Conservation (phyloP, 2,888 invertebrate genomes). For the Colostygia pectinataria region DNA sequence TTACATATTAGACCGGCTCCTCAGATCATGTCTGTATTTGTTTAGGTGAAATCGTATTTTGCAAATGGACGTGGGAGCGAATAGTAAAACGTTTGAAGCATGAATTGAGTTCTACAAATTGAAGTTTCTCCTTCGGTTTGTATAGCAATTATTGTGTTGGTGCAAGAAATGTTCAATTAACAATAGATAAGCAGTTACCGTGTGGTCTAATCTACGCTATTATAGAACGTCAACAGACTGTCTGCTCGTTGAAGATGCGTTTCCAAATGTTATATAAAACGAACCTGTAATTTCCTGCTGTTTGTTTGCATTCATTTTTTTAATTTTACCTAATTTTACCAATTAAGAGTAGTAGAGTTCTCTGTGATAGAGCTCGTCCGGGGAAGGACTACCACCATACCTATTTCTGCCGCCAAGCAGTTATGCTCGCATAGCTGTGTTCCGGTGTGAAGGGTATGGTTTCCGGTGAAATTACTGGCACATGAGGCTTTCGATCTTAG, state of each 20-base stretch:
- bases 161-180: conserved; percentile 22
- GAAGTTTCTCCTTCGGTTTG: conserved; percentile 60
- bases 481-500: no score
- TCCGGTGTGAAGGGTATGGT: no score
- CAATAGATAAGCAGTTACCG: conserved; percentile 23
- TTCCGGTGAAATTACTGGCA: no score
- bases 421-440: no score
- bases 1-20: conserved; percentile 56
- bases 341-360: no score
- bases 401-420: no score
- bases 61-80: conserved; percentile 63
- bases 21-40: conserved; percentile 60
- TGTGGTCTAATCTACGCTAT: conserved; percentile 9
- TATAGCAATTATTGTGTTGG: conserved; percentile 37
- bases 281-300: no score
- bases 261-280: background rate
- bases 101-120: conserved; percentile 58
- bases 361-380: no score
- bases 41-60: conserved; percentile 68
- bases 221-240: background rate
- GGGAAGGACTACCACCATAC: no score
- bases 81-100: conserved; percentile 45
- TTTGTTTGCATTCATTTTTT: no score
- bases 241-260: background rate
- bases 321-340: no score